These are phyloP conservation scores for Anniella stebbinsi DNA, from an alignment of 2,797 vertebrate species.

Conservation along the genomic window DNA sequence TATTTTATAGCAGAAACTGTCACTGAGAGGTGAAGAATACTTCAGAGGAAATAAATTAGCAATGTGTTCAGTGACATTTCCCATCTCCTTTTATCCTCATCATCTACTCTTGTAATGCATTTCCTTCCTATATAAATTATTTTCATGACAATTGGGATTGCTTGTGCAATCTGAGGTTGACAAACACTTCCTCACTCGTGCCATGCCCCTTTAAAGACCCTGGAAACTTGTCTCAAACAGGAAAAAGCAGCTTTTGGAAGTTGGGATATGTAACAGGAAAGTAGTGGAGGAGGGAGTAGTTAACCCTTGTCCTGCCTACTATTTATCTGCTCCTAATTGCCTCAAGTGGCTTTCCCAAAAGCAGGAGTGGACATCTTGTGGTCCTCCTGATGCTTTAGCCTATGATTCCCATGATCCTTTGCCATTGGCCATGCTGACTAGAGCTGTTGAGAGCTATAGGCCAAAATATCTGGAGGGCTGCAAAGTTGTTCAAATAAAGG, in stretches of 20 bases:
- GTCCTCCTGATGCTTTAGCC: no score
- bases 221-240: not conserved
- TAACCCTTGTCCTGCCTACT: not conserved
- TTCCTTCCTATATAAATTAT: not conserved
- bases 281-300: not conserved
- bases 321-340: not conserved
- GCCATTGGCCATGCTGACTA: no score
- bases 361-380: no score
- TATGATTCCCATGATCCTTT: no score
- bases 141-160: not conserved
- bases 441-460: no score
- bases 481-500: no score
- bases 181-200: not conserved
- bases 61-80: conserved; percentile 11
- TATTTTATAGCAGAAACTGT: not conserved
- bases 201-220: not conserved
- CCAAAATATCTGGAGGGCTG: no score
- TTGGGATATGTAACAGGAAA: not conserved
- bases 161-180: not conserved
- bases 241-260: not conserved
- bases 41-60: conserved; percentile 20
- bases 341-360: not conserved
- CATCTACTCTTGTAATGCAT: not conserved
- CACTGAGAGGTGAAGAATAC: conserved; percentile 23
- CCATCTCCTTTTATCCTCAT: not conserved